Base-by-base conservation (phyloP, 2,888 invertebrate species). In the Euzetes globulus region DNA sequence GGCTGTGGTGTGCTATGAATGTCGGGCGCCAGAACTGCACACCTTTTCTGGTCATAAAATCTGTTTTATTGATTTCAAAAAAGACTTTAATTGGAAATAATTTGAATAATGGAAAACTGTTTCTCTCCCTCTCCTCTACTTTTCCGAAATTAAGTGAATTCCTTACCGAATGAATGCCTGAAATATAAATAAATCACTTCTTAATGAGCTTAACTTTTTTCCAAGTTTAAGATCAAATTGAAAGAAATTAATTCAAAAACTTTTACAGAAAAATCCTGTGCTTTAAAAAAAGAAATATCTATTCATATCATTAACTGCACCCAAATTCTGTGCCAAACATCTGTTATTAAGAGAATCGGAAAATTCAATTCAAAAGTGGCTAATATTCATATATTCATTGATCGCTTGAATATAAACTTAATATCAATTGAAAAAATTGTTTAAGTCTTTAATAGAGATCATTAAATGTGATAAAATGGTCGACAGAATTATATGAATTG, bases 321-420 rank as follows among this genome's bases (percentile, higher is more conserved):
- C 65, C 65, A 65, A 63, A 65, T 65, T 65, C 41, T 58, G 58
- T 41, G 65, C 65, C 41, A 65, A 65, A 65, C 65, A 65, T 65
- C 65, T 65, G 65, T 65, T 65, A 65, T 65, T 65, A 65, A n/a
- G 13, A n/a, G 41, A 22, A 58, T 17, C 27, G 19, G n/a, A 65
- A 41, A 65, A 65, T 41, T 41, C 5, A 17, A 65, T 27, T 27
- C 27, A 27, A 19, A 33, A 27, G 17, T 55, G 22, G 22, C 6
- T 55, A 22, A 22, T 55, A 22, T 55, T 19, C 1, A 58, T 37
- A 65, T 65, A 65, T n/a, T n/a, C n/a, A n/a, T 65, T 65, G 65
- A 65, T 65, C 65, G 11, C 41, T n/a, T 41, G 41, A 41, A 41
- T 41, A 19, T 15, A 25, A 1, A 41, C 1, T 37, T 7, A 41